Evolutionary conservation across 1,140 invertebrate genomes (phyloP).

Genomic region (Hesperophylax magnus): DNA sequence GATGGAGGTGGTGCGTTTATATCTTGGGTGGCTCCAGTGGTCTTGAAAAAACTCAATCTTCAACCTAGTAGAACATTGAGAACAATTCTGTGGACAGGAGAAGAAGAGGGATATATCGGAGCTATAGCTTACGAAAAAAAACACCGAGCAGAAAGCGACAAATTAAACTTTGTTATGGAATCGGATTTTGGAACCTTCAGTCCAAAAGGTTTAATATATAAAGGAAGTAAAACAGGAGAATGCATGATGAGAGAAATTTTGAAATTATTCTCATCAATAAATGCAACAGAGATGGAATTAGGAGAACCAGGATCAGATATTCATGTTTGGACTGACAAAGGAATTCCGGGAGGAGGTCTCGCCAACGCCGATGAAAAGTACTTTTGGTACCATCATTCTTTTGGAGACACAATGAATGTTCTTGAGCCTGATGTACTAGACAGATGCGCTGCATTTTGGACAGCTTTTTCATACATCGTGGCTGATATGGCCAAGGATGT

Average conservation of each 20-base stretch:
- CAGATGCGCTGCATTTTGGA: conserved; percentile 77
- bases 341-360: conserved; percentile 75
- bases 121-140: conserved; percentile 71
- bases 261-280: conserved; percentile 62
- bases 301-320: conserved; percentile 74
- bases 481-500: conserved; percentile 77
- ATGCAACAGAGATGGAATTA: conserved; percentile 46
- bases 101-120: conserved; percentile 79
- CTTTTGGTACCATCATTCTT: conserved; percentile 83
- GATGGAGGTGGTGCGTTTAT: conserved; percentile 84
- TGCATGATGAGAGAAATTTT: conserved; percentile 75
- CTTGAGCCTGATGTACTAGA: conserved; percentile 76
- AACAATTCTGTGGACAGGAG: conserved; percentile 82
- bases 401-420: conserved; percentile 80
- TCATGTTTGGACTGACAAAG: conserved; percentile 67
- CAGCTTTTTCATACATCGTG: conserved; percentile 76
- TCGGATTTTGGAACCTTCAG: conserved; percentile 83
- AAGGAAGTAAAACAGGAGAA: conserved; percentile 68
- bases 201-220: conserved; percentile 75
- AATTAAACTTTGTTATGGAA: conserved; percentile 77
- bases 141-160: conserved; percentile 43
- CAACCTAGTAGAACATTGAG: conserved; percentile 79
- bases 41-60: conserved; percentile 75
- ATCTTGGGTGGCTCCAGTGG: conserved; percentile 77
- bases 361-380: conserved; percentile 77